Percentiles rank a stretch among this genome's conserved stretches.
Evolutionary conservation across 2,888 invertebrate species (phyloP).

Genomic region (Epicampocera succincta): DNA sequence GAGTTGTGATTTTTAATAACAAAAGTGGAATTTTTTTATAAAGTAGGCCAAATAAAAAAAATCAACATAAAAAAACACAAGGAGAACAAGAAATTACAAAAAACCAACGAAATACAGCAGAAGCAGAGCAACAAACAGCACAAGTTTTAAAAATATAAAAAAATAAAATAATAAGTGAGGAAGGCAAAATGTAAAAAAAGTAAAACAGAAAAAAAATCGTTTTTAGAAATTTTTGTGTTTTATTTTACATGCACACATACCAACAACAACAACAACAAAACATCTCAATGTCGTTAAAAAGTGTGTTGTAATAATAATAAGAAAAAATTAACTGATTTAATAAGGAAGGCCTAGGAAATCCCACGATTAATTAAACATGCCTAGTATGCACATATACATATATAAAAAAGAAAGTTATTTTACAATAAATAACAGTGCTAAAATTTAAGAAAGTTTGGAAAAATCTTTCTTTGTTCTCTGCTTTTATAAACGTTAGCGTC

Average conservation of each 20-base stretch:
- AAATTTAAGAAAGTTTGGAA: constrained; percentile 17
- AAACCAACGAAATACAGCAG: constrained; percentile 59
- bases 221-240: constrained; percentile 48
- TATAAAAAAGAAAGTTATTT: constrained; percentile 14
- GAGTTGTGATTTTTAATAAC: constrained; percentile 62
- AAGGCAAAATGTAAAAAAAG: constrained; percentile 43
- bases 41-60: constrained; percentile 69
- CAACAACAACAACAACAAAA: constrained; percentile 42
- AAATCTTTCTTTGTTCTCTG: constrained; percentile 65
- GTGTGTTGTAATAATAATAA: constrained; percentile 64
- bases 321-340: constrained; percentile 44
- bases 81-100: constrained; percentile 70
- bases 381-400: too few relatives aligned
- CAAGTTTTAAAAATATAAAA: constrained; percentile 48
- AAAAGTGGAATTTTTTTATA: constrained; percentile 67
- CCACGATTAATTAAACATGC: not conserved
- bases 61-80: constrained; percentile 58
- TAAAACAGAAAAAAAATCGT: constrained; percentile 43
- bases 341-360: constrained; percentile 23
- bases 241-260: constrained; percentile 28
- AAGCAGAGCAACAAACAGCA: constrained; percentile 60
- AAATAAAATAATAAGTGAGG: constrained; percentile 46
- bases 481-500: constrained; percentile 56
- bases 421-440: constrained; percentile 29
- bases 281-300: constrained; percentile 56